phyloP scores from a whole-genome alignment of 2,113 vertebrate species.

The Herpetotheres cachinnans region DNA sequence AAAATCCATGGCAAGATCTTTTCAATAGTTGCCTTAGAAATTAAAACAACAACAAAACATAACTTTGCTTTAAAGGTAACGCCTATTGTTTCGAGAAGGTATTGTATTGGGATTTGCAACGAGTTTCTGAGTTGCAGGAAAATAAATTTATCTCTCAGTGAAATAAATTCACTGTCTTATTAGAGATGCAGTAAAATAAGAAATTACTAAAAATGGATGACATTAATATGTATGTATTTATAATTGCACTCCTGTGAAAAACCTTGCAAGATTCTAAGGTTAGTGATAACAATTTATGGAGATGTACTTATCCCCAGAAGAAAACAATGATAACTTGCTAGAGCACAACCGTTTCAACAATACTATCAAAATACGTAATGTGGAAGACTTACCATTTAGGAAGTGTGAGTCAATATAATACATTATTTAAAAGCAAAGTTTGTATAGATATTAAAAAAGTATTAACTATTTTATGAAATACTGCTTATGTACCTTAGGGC shows the following conservation, averaged over 20 bases:
- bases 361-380: neutral
- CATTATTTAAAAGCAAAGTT: constrained; percentile 2
- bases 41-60: neutral
- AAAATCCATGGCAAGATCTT: neutral
- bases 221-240: constrained; percentile 55
- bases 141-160: neutral
- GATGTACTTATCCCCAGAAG: neutral
- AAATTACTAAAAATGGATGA: constrained; percentile 21
- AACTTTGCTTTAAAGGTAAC: neutral
- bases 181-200: constrained; percentile 19
- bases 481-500: neutral
- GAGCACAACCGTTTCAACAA: neutral
- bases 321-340: neutral
- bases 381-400: neutral
- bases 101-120: neutral
- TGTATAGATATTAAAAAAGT: neutral
- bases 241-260: constrained; percentile 34
- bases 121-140: neutral
- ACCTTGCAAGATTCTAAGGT: neutral
- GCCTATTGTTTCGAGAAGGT: neutral
- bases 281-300: neutral
- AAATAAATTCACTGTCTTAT: constrained; percentile 6
- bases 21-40: neutral
- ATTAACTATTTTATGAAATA: neutral
- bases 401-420: neutral